Conservation (phyloP, 2,888 invertebrate genomes). For the Rhagonycha fulva region DNA sequence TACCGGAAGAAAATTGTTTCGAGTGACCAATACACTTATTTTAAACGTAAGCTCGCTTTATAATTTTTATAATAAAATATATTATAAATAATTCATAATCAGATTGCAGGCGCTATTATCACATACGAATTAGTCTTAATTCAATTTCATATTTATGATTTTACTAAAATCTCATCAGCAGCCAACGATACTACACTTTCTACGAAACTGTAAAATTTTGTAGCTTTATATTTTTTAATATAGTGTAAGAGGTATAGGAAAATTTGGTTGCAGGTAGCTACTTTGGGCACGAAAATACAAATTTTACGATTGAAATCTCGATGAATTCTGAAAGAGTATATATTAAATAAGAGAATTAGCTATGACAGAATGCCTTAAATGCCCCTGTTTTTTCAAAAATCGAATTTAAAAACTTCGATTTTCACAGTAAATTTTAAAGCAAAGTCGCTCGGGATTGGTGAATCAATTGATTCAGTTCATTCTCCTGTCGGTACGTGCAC, state of each 20-base stretch:
- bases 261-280: no score
- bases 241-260: background rate
- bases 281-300: no score
- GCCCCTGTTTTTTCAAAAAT: no score
- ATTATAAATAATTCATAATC: slow-evolving; percentile 8
- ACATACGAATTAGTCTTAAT: slow-evolving; percentile 70
- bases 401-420: no score
- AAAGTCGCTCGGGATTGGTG: no score
- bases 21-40: slow-evolving; percentile 47
- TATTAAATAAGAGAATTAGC: no score
- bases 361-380: no score
- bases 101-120: slow-evolving; percentile 62
- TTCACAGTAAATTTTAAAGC: no score
- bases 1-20: slow-evolving; percentile 50
- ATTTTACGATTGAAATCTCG: no score
- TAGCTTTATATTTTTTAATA: background rate
- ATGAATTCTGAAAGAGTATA: no score
- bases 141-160: slow-evolving; percentile 47
- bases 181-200: background rate
- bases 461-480: no score
- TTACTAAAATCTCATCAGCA: background rate
- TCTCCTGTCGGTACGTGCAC: no score
- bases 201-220: background rate
- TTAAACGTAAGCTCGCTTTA: slow-evolving; percentile 46
- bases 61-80: background rate